Conservation (phyloP, 2,888 invertebrate genomes). For the Drosophila koepferae region DNA sequence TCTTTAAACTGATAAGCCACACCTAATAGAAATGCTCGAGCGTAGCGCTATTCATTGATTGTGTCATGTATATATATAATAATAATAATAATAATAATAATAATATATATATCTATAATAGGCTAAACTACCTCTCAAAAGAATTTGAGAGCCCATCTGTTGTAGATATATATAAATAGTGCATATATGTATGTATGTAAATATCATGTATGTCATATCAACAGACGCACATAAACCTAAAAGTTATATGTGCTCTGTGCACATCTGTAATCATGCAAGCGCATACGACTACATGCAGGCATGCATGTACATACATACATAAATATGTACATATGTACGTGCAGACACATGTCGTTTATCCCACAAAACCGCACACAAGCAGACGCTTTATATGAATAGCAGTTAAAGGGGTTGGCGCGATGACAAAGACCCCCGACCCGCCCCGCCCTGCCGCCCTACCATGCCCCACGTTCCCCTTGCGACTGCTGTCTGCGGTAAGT, state of each 20-base stretch:
- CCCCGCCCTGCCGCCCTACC: no score
- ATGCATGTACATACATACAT: constrained; percentile 12
- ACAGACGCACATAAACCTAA: constrained; percentile 3
- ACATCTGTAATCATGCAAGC: constrained; percentile 43
- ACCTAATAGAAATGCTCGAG: constrained; percentile 6
- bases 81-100: not conserved
- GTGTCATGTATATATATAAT: constrained; percentile 14
- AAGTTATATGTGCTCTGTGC: constrained; percentile 1
- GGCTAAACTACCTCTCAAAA: constrained; percentile 45
- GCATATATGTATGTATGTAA: constrained; percentile 10
- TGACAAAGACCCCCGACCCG: constrained; percentile 33
- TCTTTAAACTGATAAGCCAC: constrained; percentile 11
- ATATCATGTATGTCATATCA: constrained; percentile 15
- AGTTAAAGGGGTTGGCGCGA: constrained; percentile 48
- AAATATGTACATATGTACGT: constrained; percentile 14
- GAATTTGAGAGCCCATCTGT: constrained; percentile 31
- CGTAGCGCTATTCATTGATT: constrained; percentile 29
- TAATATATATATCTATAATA: constrained; percentile 18
- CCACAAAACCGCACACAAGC: constrained; percentile 59
- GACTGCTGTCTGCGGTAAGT: constrained; percentile 24
- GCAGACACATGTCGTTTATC: constrained; percentile 58
- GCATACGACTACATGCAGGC: constrained; percentile 15
- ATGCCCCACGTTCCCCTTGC: not conserved
- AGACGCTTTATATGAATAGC: constrained; percentile 45
- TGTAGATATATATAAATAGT: not conserved